These are phyloP conservation scores for Euclidia mi DNA, from an alignment of 2,888 invertebrate genomes.

Conservation along the genomic window DNA sequence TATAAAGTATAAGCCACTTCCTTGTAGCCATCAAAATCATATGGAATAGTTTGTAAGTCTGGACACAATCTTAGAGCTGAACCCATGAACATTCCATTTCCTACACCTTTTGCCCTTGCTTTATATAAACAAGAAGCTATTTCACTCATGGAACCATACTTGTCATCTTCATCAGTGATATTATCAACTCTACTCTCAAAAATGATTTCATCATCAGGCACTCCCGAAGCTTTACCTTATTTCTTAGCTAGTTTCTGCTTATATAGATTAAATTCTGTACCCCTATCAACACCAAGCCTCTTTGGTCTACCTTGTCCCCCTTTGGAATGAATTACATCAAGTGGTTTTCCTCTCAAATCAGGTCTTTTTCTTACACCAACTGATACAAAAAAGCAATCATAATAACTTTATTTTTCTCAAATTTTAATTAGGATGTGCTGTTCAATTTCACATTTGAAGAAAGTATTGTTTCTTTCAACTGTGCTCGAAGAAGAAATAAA, in stretches of 20 bases:
- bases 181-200: constrained; percentile 80
- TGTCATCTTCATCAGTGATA: constrained; percentile 87
- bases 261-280: constrained; percentile 90
- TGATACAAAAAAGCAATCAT: constrained; percentile 99
- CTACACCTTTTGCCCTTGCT: constrained; percentile 96
- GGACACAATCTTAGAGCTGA: no score
- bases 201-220: constrained; percentile 65
- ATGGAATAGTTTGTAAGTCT: no score
- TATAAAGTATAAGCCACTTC: no score
- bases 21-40: no score
- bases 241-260: constrained; percentile 87
- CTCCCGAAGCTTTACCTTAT: constrained; percentile 71
- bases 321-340: constrained; percentile 96
- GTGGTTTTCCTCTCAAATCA: constrained; percentile 94
- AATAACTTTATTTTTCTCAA: constrained; percentile 88
- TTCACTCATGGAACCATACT: constrained; percentile 95
- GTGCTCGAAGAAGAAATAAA: constrained; percentile 91
- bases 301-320: constrained; percentile 85
- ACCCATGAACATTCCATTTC: constrained; percentile 99
- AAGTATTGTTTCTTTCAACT: constrained; percentile 76
- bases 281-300: constrained; percentile 88
- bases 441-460: constrained; percentile 42
- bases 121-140: constrained; percentile 99
- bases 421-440: constrained; percentile 60
- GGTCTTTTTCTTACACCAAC: constrained; percentile 96